Conservation (phyloP, 2,797 vertebrate species). For the Lutjanus campechanus region DNA sequence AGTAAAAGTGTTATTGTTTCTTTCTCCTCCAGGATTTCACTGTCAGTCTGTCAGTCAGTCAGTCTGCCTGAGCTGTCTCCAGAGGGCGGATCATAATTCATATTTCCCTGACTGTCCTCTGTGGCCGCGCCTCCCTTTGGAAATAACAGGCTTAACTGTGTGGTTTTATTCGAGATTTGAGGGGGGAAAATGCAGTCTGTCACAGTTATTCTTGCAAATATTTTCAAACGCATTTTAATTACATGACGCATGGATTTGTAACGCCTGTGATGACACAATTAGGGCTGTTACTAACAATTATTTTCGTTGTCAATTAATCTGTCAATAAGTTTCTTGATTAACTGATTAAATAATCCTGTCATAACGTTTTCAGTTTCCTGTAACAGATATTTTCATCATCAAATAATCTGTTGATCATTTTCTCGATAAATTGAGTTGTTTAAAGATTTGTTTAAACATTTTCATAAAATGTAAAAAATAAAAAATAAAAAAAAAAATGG, state of each 20-base stretch:
- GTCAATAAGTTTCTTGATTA: too few species aligned
- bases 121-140: slow-evolving; percentile 87
- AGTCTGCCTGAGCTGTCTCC: slow-evolving; percentile 73
- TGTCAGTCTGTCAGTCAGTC: slow-evolving; percentile 7
- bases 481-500: too few species aligned
- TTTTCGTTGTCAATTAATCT: too few species aligned
- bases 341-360: too few species aligned
- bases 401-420: too few species aligned
- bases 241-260: not conserved
- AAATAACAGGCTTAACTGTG: slow-evolving; percentile 23
- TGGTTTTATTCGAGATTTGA: slow-evolving; percentile 5
- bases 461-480: too few species aligned
- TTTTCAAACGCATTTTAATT: not conserved
- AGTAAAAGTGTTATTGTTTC: slow-evolving; percentile 22
- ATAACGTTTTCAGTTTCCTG: too few species aligned
- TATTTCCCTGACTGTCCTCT: slow-evolving; percentile 55
- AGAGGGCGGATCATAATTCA: slow-evolving; percentile 87
- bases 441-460: too few species aligned
- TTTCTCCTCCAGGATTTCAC: slow-evolving; percentile 36
- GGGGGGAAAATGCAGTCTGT: not conserved
- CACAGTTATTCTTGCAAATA: not conserved
- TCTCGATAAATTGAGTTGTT: too few species aligned
- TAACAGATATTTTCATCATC: too few species aligned
- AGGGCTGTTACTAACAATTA: too few species aligned
- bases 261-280: not conserved